A percentile compares a stretch with the other conserved stretches of the same genome.
phyloP scores from a whole-genome alignment of 2,113 vertebrate genomes.

The Myotis brandtii region DNA sequence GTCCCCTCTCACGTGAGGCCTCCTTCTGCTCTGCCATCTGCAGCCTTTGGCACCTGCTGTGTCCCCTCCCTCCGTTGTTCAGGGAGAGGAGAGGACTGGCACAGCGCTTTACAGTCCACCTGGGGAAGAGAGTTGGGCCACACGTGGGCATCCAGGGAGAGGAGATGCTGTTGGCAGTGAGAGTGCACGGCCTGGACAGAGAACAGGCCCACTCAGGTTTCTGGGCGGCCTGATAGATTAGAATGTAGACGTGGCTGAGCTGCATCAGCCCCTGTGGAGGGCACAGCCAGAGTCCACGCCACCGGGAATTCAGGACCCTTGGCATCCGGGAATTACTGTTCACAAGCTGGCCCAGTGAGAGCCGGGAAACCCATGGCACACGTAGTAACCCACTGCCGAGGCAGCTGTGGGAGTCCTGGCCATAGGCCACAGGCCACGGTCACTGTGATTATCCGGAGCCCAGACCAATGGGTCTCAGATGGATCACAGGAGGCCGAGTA shows the following conservation, averaged over 20 bases:
- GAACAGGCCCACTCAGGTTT: not conserved
- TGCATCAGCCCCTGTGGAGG: not conserved
- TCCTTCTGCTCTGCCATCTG: not conserved
- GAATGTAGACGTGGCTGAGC: not conserved
- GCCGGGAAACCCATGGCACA: rapidly evolving
- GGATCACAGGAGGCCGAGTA: not conserved
- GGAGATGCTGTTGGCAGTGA: too few relatives aligned
- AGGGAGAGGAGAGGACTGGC: not conserved
- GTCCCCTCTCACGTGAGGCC: not conserved
- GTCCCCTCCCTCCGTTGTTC: not conserved
- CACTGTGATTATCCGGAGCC: not conserved
- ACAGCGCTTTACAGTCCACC: not conserved
- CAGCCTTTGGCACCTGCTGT: too few relatives aligned
- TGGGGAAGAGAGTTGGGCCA: not conserved
- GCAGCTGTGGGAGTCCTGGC: not conserved
- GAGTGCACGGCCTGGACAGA: not conserved
- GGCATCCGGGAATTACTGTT: too few relatives aligned
- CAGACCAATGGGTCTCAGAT: not conserved
- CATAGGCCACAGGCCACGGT: not conserved
- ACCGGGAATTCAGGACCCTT: not conserved
- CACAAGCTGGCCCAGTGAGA: not conserved
- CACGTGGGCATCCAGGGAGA: too few relatives aligned
- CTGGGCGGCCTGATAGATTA: not conserved
- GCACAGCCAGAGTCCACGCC: not conserved
- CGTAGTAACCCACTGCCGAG: not conserved